A percentile compares a stretch with the other conserved stretches of the same genome.
phyloP scores from a whole-genome alignment of 37 sponge, comb jelly and placozoan genomes.

The Petrosia ficiformis region DNA sequence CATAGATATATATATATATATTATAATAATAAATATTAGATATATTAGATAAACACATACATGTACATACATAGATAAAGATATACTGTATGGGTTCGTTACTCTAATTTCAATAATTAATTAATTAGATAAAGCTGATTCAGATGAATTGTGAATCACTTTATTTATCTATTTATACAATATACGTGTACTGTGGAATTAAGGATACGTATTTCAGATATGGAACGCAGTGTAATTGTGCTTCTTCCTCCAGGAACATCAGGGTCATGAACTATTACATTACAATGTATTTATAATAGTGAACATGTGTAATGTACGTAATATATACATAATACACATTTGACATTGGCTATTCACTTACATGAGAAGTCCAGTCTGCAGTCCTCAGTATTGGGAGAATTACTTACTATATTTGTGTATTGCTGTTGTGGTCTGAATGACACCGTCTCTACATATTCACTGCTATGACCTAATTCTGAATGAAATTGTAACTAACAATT shows the following conservation, averaged over 20 bases:
- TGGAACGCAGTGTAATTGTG: slow-evolving; percentile 41
- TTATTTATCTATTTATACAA: background rate
- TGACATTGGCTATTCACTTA: slow-evolving; percentile 3
- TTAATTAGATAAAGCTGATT: too few species aligned
- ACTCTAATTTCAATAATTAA: too few species aligned
- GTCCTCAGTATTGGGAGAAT: slow-evolving; percentile 33
- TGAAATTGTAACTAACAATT: too few species aligned
- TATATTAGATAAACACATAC: slow-evolving; percentile 5
- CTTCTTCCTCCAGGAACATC: slow-evolving; percentile 23
- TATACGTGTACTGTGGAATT: too few species aligned
- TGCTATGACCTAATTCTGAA: too few species aligned
- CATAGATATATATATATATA: background rate
- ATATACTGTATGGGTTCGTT: background rate
- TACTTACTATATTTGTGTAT: too few species aligned
- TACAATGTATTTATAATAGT: background rate
- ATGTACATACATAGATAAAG: background rate
- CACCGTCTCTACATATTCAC: too few species aligned
- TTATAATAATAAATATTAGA: background rate
- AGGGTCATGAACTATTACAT: slow-evolving; percentile 45
- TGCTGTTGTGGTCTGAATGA: too few species aligned
- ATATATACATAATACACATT: background rate
- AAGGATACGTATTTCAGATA: slow-evolving; percentile 81
- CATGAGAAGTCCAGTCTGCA: slow-evolving; percentile 49
- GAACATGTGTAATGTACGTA: too few species aligned
- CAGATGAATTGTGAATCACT: too few species aligned